These are phyloP conservation scores for Geodia barretti DNA, from an alignment of 37 sponge, comb jelly and placozoan genomes.

Conservation along the genomic window DNA sequence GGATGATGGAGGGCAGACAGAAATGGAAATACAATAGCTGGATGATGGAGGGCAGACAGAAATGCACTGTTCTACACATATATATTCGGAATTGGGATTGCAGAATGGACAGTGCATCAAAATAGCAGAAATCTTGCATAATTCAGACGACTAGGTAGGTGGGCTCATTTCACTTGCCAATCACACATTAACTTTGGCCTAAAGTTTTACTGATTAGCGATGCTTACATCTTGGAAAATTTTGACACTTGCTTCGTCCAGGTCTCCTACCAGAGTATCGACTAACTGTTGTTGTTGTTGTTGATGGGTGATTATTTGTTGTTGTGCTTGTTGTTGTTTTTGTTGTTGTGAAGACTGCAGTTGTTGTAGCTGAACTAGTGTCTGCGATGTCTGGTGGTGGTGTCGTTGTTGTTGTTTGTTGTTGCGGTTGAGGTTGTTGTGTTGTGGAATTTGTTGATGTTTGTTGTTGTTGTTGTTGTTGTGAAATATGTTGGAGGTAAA, in stretches of 20 bases:
- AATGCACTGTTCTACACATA: too few species aligned
- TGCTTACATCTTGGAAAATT: not conserved
- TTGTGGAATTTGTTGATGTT: too few species aligned
- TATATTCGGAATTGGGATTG: too few species aligned
- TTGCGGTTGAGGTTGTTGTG: constrained; percentile 34
- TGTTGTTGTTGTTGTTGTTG: constrained; percentile 37
- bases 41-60: too few species aligned
- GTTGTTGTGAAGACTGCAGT: constrained; percentile 37
- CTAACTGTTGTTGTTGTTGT: not conserved
- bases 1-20: too few species aligned
- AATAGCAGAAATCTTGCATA: too few species aligned
- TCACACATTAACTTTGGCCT: not conserved
- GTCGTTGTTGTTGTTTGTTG: constrained; percentile 23
- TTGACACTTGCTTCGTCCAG: not conserved
- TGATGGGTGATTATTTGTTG: not conserved
- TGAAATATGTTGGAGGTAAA: constrained; percentile 50
- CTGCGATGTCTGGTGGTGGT: constrained; percentile 55
- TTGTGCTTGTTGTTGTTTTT: constrained; percentile 33
- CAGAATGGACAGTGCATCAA: too few species aligned
- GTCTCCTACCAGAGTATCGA: not conserved
- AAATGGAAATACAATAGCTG: too few species aligned
- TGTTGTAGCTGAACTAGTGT: constrained; percentile 56
- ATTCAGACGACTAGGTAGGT: too few species aligned
- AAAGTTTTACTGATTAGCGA: not conserved
- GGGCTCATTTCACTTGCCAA: not conserved